Base-by-base conservation (phyloP, 1,140 invertebrate species). In the Tribolium madens region DNA sequence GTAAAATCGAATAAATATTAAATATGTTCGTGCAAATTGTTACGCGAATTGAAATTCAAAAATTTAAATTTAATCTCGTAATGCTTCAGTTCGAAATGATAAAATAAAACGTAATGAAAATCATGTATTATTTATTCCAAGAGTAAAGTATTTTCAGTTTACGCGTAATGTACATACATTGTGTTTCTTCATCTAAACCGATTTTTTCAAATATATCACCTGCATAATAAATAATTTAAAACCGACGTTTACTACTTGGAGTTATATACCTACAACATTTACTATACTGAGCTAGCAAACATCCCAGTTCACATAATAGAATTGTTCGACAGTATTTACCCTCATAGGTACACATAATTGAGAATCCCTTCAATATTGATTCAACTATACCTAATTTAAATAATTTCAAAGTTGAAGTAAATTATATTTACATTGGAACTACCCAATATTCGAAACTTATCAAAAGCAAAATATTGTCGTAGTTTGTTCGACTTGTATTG, bases 61-160 rank as follows among this genome's bases (percentile, higher is more conserved):
- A 64, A 64, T 64, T 64, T 10, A 64, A 64, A 64, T 64, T 64
- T 64, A 64, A 64, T 64, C 57, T 64, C n/a, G 57, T 64, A 33
- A 33, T 33, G 57, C 57, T 64, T 64, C 26, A 64, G 26, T 12
- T 64, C 7, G 3, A 64, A 64, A 64, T 33, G 26, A 64, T 64
- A 64, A 64, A 64, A 33, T 33, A 12, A 64, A 64, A 64, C 13
- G 33, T 64, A 64, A 64, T 64, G 57, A 33, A 64, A 64, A 64
- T 31, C 57, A 33, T 33, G 26, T 33, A 64, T 64, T 64, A 64
- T 64, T 31, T 64, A 64, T 64, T 64, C 57, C 33, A 12, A n/a
- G 57, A 33, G 12, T 12, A 64, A 57, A 57, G 14, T 57, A 26
- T 33, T 64, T 42, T 64, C 26, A 33, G 31, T 64, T 64, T 64